Conservation (phyloP, 2,888 invertebrate genomes). For the Brachyptera putata region DNA sequence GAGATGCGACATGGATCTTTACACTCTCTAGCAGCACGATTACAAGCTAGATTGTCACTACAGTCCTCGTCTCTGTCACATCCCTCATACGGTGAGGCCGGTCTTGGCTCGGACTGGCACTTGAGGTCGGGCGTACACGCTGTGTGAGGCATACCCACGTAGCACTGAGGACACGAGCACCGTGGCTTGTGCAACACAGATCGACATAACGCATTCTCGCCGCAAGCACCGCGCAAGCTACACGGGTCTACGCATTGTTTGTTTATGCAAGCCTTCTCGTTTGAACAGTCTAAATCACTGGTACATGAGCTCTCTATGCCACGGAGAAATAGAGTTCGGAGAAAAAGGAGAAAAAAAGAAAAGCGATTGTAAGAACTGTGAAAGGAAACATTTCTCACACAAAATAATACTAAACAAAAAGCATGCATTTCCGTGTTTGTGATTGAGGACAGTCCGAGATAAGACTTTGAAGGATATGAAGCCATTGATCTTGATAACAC, state of each 20-base stretch:
- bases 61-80: conserved; percentile 70
- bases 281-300: conserved; percentile 86
- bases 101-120: conserved; percentile 59
- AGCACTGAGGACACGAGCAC: conserved; percentile 85
- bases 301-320: conserved; percentile 76
- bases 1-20: conserved; percentile 71
- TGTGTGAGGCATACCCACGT: conserved; percentile 75
- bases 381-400: conserved; percentile 77
- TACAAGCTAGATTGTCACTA: conserved; percentile 69
- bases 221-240: conserved; percentile 81
- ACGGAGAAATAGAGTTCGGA: conserved; percentile 38
- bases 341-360: conserved; percentile 50
- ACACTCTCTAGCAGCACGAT: conserved; percentile 64
- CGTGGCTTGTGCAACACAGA: conserved; percentile 79
- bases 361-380: conserved; percentile 82
- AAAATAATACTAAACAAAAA: conserved; percentile 44
- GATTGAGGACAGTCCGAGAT: conserved; percentile 44
- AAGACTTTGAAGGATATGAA: conserved; percentile 30
- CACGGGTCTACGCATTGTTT: conserved; percentile 89
- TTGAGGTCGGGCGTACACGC: conserved; percentile 75
- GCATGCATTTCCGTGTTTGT: conserved; percentile 55
- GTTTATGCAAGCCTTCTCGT: conserved; percentile 87
- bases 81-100: conserved; percentile 49
- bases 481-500: conserved; percentile 25
- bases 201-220: conserved; percentile 82